A percentile compares a stretch with the other conserved stretches of the same genome.
Conservation (phyloP, 1,140 invertebrate genomes). For the Drosophila melanogaster region DNA sequence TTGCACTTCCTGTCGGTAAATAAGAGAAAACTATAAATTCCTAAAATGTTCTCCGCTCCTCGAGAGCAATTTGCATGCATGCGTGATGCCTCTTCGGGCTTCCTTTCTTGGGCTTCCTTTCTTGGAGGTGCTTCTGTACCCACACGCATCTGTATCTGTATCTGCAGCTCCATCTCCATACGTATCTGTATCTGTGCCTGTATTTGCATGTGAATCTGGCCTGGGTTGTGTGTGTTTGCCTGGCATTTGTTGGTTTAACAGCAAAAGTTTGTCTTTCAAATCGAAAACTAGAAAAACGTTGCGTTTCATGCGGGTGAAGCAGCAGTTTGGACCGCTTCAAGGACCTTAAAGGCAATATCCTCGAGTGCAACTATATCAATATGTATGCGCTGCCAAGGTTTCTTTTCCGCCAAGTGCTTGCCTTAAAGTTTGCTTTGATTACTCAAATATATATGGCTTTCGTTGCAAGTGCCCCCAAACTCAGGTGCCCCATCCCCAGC, state of each 20-base stretch:
- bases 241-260: conserved; percentile 75
- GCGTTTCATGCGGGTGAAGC: conserved; percentile 48
- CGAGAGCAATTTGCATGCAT: conserved; percentile 72
- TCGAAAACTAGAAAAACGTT: conserved; percentile 81
- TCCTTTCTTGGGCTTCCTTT: conserved; percentile 20
- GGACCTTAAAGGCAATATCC: conserved; percentile 63
- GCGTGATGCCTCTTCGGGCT: conserved; percentile 29
- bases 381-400: conserved; percentile 13
- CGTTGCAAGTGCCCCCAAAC: neutral
- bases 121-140: conserved; percentile 26
- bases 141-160: conserved; percentile 10
- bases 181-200: conserved; percentile 13
- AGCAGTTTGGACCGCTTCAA: conserved; percentile 46
- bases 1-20: conserved; percentile 82
- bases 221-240: conserved; percentile 24
- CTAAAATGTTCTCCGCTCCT: conserved; percentile 50
- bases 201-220: conserved; percentile 19
- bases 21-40: conserved; percentile 80
- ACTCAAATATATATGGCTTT: conserved; percentile 39
- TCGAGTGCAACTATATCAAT: conserved; percentile 39
- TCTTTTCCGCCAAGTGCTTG: conserved; percentile 29
- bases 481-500: conserved; percentile 16
- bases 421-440: conserved; percentile 36
- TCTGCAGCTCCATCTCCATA: conserved; percentile 9
- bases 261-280: conserved; percentile 80